Conservation (phyloP, 2,797 vertebrate species). For the Pseudopleuronectes americanus region DNA sequence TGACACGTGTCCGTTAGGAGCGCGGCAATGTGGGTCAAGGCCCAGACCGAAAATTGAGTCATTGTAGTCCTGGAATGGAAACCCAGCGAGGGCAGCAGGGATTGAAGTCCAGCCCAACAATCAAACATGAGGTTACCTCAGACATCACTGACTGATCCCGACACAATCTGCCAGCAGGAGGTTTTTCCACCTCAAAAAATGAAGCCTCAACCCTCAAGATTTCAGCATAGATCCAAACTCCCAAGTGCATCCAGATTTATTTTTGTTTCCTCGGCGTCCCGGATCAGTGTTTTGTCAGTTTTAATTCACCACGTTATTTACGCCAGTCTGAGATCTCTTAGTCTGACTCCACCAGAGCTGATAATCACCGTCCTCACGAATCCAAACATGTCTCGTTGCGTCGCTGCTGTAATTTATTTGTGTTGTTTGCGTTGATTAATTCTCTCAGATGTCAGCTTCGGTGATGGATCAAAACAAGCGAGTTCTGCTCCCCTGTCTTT, state of each 20-base stretch:
- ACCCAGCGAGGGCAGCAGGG: neutral
- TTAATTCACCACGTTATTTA: conserved; percentile 28
- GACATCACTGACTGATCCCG: neutral
- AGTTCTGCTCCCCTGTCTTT: no score
- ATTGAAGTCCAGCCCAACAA: neutral
- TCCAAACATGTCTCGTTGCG: neutral
- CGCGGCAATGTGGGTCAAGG: conserved; percentile 38
- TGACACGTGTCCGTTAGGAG: conserved; percentile 41
- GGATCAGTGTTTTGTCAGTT: conserved; percentile 20
- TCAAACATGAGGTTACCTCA: neutral
- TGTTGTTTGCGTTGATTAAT: neutral
- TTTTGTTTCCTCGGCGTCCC: neutral
- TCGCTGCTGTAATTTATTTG: neutral
- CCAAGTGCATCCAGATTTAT: neutral
- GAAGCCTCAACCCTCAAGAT: neutral
- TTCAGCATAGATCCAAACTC: neutral
- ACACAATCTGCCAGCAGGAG: neutral
- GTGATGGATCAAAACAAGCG: no score
- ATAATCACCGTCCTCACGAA: conserved; percentile 4
- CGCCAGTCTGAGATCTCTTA: neutral
- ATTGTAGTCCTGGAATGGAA: conserved; percentile 30
- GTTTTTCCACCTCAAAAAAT: neutral
- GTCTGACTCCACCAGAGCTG: conserved; percentile 8
- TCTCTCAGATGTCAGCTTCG: neutral
- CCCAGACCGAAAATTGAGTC: conserved; percentile 22